Evolutionary conservation across 2,797 vertebrate species (phyloP).

Genomic region (Sylvia borin): DNA sequence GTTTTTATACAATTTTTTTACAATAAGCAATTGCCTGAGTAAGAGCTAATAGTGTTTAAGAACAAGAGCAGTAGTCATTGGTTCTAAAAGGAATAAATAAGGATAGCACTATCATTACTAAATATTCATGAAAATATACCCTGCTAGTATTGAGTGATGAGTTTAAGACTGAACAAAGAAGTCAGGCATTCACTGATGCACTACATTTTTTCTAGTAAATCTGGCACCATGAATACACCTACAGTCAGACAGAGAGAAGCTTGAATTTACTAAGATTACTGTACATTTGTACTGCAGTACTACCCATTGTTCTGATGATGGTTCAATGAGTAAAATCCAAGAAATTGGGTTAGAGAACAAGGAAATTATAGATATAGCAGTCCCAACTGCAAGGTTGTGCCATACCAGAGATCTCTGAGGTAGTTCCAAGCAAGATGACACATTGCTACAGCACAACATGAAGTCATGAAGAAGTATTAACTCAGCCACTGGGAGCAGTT

Average conservation of each 20-base stretch:
- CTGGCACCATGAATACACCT: background rate
- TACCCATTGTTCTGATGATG: background rate
- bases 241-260: background rate
- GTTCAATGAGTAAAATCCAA: background rate
- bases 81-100: background rate
- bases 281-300: background rate
- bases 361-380: background rate
- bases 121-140: background rate
- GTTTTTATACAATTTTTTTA: background rate
- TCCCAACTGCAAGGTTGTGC: background rate
- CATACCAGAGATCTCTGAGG: background rate
- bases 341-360: background rate
- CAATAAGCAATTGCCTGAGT: background rate
- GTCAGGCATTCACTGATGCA: background rate
- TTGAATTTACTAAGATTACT: background rate
- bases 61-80: background rate
- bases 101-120: background rate
- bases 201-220: background rate
- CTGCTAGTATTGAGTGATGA: background rate
- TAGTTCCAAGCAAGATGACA: background rate
- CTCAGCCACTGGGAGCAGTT: background rate
- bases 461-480: background rate
- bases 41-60: background rate
- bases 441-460: background rate
- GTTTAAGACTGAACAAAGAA: background rate